Conservation (phyloP, 2,797 vertebrate genomes). For the Tangara arthus region DNA sequence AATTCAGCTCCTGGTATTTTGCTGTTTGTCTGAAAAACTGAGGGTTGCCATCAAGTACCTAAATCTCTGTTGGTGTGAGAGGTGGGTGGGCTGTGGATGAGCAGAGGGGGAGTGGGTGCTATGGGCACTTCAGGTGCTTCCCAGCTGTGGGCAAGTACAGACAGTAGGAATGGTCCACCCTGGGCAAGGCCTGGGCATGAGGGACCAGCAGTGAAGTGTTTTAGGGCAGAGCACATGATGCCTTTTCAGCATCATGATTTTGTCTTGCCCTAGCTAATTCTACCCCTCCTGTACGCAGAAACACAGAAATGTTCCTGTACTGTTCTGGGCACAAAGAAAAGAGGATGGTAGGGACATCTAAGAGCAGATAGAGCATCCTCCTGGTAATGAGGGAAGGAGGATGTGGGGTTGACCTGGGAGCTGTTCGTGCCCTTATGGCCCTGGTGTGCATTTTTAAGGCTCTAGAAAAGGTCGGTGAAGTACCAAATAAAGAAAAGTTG, state of each 20-base stretch:
- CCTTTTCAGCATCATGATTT: not conserved
- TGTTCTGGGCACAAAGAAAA: not conserved
- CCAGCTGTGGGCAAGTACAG: too few relatives aligned
- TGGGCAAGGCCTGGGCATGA: not conserved
- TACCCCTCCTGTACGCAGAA: not conserved
- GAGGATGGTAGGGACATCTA: not conserved
- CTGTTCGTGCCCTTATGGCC: rapidly evolving
- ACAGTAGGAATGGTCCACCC: not conserved
- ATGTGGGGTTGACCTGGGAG: not conserved
- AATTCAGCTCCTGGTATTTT: not conserved
- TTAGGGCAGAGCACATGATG: rapidly evolving
- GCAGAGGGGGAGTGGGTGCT: not conserved
- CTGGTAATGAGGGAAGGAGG: not conserved
- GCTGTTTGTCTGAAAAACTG: not conserved
- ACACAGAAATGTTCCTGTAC: not conserved
- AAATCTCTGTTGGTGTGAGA: rapidly evolving
- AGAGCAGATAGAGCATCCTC: not conserved
- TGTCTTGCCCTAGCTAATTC: not conserved
- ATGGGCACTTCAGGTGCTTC: not conserved
- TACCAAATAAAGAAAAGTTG: not conserved
- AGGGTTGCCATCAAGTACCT: not conserved
- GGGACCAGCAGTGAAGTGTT: not conserved
- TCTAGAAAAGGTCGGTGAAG: not conserved
- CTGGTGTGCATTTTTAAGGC: not conserved
- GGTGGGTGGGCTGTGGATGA: not conserved